Evolutionary conservation across 2,113 vertebrate genomes (phyloP).

Genomic region (Thryonomys swinderianus): DNA sequence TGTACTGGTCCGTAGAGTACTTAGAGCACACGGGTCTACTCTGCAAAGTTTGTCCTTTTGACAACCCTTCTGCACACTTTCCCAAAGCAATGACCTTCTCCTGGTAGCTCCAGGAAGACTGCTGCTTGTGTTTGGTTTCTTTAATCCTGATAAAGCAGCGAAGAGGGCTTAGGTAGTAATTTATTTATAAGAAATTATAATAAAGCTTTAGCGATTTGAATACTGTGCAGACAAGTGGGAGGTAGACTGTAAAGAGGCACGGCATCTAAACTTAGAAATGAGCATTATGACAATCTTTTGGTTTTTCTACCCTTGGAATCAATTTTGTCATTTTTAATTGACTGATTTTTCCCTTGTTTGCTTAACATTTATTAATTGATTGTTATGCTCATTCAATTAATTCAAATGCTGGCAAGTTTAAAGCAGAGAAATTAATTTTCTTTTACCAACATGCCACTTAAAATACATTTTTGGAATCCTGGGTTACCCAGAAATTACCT

Average conservation of each 20-base stretch:
- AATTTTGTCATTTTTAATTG: slow-evolving; percentile 88
- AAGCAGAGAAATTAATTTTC: slow-evolving; percentile 85
- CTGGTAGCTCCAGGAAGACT: slow-evolving; percentile 72
- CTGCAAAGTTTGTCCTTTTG: not conserved
- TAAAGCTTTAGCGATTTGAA: slow-evolving; percentile 79
- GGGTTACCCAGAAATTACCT: slow-evolving; percentile 83
- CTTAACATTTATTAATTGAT: slow-evolving; percentile 88
- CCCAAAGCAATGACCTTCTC: slow-evolving; percentile 82
- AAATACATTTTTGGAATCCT: slow-evolving; percentile 79
- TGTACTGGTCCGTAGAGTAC: not conserved
- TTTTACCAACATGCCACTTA: slow-evolving; percentile 83
- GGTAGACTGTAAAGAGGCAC: slow-evolving; percentile 55
- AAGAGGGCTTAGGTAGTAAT: slow-evolving; percentile 77
- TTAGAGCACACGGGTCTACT: not conserved
- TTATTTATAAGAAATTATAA: slow-evolving; percentile 86
- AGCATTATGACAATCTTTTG: slow-evolving; percentile 78
- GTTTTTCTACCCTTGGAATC: slow-evolving; percentile 83
- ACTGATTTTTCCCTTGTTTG: slow-evolving; percentile 86
- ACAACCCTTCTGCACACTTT: not conserved
- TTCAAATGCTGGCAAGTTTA: slow-evolving; percentile 86
- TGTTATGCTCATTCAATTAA: slow-evolving; percentile 85
- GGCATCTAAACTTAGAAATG: slow-evolving; percentile 64
- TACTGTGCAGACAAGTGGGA: slow-evolving; percentile 72
- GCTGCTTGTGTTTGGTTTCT: slow-evolving; percentile 80
- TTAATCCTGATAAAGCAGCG: slow-evolving; percentile 78